Percentiles rank a stretch among this genome's conserved stretches.
phyloP scores from a whole-genome alignment of 2,888 invertebrate species.

The Oscheius sp. region DNA sequence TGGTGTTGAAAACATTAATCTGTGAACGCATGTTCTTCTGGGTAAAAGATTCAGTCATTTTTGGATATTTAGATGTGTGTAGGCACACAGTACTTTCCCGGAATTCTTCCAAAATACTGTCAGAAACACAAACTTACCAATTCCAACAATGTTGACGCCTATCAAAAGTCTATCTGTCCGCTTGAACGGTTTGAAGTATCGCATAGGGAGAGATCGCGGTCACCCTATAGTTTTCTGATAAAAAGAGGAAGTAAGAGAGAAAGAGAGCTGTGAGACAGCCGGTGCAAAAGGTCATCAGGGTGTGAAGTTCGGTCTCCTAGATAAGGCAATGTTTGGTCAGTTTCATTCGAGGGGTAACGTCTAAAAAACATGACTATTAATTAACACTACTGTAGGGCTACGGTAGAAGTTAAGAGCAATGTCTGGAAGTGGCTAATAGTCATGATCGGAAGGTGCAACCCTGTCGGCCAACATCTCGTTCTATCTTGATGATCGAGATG shows the following conservation, averaged over 20 bases:
- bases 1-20: no score
- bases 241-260: slow-evolving; percentile 4
- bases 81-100: no score
- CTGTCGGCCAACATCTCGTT: no score
- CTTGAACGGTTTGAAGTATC: not conserved
- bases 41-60: no score
- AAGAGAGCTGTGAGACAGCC: slow-evolving; percentile 1
- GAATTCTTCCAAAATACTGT: no score
- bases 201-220: slow-evolving; percentile 5
- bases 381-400: not conserved
- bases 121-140: slow-evolving; percentile 3
- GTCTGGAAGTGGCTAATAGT: not conserved
- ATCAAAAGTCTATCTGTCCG: slow-evolving; percentile 14
- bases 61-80: no score
- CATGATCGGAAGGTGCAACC: not conserved
- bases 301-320: slow-evolving; percentile 25
- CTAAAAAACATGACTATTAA: not conserved
- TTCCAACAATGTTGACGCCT: not conserved
- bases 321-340: slow-evolving; percentile 24
- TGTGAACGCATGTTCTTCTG: no score
- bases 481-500: no score
- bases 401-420: not conserved
- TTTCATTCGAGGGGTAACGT: not conserved
- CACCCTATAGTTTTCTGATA: not conserved
- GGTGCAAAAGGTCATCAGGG: not conserved